Conservation (phyloP, 2,113 vertebrate species). For the Macroglossus sobrinus region DNA sequence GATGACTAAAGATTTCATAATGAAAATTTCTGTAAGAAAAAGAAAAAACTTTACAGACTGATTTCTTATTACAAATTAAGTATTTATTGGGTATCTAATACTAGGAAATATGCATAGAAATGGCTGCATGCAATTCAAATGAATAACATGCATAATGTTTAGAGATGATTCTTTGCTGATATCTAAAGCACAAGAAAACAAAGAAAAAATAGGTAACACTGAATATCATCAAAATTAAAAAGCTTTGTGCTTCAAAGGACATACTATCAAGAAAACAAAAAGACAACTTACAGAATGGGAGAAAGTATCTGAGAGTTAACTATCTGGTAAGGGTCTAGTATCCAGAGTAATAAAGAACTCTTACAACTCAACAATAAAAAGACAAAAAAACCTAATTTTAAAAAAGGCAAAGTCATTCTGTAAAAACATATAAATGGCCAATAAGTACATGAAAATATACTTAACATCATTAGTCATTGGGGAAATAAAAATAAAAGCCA, state of each 20-base stretch:
- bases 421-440: not conserved
- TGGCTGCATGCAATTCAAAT: conserved; percentile 30
- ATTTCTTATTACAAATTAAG: conserved; percentile 8
- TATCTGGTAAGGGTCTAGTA: not conserved
- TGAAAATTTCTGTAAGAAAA: conserved; percentile 70
- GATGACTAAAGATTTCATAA: conserved; percentile 53
- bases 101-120: not conserved
- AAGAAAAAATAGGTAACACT: not conserved
- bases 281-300: not conserved
- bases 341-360: conserved; percentile 6
- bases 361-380: not conserved
- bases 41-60: not conserved
- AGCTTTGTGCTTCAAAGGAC: not conserved
- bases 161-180: not conserved
- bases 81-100: conserved; percentile 7
- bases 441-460: not conserved
- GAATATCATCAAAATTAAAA: conserved; percentile 11
- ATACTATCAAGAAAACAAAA: not conserved
- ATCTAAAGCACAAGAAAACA: not conserved
- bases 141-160: not conserved
- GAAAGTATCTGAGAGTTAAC: not conserved
- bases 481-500: conserved; percentile 13
- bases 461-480: not conserved
- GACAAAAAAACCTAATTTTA: not conserved
- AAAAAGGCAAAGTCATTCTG: conserved; percentile 4